Evolutionary conservation across 2,888 invertebrate genomes (phyloP).

Genomic region (Tridacna crocea): DNA sequence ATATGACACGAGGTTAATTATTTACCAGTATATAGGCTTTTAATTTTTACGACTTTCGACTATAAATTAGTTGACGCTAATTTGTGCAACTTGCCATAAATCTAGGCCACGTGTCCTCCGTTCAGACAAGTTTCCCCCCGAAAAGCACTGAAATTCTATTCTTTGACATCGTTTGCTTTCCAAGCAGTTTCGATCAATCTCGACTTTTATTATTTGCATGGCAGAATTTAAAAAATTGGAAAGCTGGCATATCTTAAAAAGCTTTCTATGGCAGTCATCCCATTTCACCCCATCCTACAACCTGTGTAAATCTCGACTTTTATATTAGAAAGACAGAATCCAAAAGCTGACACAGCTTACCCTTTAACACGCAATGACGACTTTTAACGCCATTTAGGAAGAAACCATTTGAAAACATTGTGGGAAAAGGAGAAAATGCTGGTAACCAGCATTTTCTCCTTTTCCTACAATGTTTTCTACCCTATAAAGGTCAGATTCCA

Average conservation of each 20-base stretch:
- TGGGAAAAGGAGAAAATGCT: background rate
- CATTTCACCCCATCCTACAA: too few relatives aligned
- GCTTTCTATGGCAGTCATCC: too few relatives aligned
- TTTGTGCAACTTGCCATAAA: conserved; percentile 19
- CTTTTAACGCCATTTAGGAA: too few relatives aligned
- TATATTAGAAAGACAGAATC: too few relatives aligned
- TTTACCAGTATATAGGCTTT: conserved; percentile 3
- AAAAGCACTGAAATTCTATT: conserved; percentile 6
- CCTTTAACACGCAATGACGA: too few relatives aligned
- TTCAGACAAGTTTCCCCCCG: background rate
- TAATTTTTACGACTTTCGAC: conserved; percentile 11
- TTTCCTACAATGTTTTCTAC: background rate
- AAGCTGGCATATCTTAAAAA: too few relatives aligned
- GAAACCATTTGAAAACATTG: background rate
- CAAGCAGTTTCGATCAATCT: background rate
- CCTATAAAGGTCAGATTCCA: background rate
- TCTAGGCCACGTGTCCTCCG: conserved; percentile 7
- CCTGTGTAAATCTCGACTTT: too few relatives aligned
- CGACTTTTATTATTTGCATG: background rate
- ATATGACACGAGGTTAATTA: background rate
- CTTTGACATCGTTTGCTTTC: background rate
- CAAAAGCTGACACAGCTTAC: too few relatives aligned
- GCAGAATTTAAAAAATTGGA: too few relatives aligned
- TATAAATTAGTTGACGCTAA: conserved; percentile 21
- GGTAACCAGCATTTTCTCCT: background rate